Conservation (phyloP, 2,888 invertebrate genomes). For the Tetragonisca angustula region DNA sequence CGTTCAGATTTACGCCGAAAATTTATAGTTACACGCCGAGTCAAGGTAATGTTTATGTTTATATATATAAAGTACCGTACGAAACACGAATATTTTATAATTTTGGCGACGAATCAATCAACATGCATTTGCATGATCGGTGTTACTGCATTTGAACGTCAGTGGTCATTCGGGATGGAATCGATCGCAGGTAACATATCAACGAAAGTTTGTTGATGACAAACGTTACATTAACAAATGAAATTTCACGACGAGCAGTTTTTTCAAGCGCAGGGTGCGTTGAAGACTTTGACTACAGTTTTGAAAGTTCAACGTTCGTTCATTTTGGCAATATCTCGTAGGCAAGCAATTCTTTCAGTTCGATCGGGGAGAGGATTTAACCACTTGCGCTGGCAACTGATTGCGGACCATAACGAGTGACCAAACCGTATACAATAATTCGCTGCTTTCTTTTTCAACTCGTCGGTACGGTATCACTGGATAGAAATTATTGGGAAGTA, state of each 20-base stretch:
- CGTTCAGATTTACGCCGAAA: no score
- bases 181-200: slow-evolving; percentile 21
- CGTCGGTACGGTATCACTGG: no score
- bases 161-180: slow-evolving; percentile 18
- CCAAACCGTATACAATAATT: no score
- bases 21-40: background rate
- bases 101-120: background rate
- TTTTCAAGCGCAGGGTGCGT: background rate
- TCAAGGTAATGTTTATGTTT: background rate
- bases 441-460: no score
- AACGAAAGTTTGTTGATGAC: slow-evolving; percentile 31
- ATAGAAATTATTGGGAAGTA: no score
- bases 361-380: background rate
- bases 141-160: slow-evolving; percentile 10
- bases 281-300: background rate
- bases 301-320: background rate
- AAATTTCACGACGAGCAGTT: background rate
- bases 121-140: background rate
- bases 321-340: background rate
- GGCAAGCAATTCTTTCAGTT: background rate
- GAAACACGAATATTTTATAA: background rate
- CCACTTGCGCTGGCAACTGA: no score
- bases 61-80: background rate
- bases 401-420: no score
- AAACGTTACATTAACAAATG: slow-evolving; percentile 10